These are phyloP conservation scores for Drosophila parvula DNA, from an alignment of 1,140 invertebrate genomes.

Conservation along the genomic window DNA sequence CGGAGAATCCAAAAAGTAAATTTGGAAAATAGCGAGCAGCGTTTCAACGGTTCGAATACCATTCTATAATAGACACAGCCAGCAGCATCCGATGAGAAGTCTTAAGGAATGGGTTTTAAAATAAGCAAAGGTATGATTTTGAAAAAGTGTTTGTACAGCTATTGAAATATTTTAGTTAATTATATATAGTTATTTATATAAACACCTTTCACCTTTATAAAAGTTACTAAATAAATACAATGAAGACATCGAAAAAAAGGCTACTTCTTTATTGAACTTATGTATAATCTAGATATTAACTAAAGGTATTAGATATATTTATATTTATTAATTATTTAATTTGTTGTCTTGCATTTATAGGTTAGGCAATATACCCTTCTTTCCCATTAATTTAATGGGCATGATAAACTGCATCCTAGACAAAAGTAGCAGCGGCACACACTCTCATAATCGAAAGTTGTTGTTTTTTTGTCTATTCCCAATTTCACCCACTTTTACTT, in stretches of 20 bases:
- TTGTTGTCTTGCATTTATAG: no score
- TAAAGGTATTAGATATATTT: no score
- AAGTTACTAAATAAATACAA: not conserved
- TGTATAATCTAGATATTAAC: no score
- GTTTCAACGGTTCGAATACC: slow-evolving; percentile 20
- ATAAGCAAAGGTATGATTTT: not conserved
- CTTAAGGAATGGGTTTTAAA: not conserved
- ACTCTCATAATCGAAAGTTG: slow-evolving; percentile 25
- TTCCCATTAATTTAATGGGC: not conserved
- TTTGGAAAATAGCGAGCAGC: slow-evolving; percentile 12
- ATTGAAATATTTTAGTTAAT: not conserved
- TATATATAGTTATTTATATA: not conserved
- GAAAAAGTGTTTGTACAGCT: not conserved
- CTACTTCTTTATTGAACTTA: no score
- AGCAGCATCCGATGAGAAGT: not conserved
- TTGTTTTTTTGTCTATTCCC: not conserved
- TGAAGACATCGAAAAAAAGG: not conserved
- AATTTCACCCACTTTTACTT: slow-evolving; percentile 25
- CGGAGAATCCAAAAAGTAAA: slow-evolving; percentile 15
- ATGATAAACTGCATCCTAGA: slow-evolving; percentile 17
- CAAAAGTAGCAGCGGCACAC: slow-evolving; percentile 32
- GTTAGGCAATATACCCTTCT: not conserved
- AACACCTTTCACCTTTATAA: not conserved
- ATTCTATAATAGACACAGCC: not conserved
- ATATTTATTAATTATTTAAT: not conserved